Evolutionary conservation across 1,140 invertebrate species (phyloP).

Genomic region (Metopolophium dirhodum): DNA sequence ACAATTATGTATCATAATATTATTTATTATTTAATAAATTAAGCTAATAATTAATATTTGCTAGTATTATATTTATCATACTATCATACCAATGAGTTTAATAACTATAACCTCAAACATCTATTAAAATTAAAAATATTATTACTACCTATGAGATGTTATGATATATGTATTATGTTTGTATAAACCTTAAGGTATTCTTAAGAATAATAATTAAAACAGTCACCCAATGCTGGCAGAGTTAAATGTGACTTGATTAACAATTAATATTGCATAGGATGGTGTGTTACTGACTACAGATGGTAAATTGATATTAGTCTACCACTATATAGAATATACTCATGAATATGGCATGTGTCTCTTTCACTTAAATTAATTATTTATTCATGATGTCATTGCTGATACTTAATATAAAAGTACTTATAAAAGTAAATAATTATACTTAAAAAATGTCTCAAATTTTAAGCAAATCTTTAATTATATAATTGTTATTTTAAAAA

Average conservation of each 20-base stretch:
- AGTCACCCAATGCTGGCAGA: not conserved
- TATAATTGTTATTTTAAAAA: not conserved
- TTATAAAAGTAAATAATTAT: conserved; percentile 8
- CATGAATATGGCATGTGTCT: not conserved
- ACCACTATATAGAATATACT: conserved; percentile 21
- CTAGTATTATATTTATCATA: not conserved
- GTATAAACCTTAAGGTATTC: conserved; percentile 4
- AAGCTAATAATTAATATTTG: not conserved
- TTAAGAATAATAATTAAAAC: conserved; percentile 51
- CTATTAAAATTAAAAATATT: not conserved
- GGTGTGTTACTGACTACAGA: not conserved
- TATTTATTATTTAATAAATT: not conserved
- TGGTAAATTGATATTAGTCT: conserved; percentile 36
- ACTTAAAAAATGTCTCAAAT: not conserved
- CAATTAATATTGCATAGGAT: conserved; percentile 46
- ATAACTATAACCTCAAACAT: conserved; percentile 23
- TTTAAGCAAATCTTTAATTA: not conserved
- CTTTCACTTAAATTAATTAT: conserved; percentile 35
- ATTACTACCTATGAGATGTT: not conserved
- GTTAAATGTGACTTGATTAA: conserved; percentile 54
- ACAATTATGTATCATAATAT: not conserved
- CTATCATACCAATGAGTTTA: not conserved
- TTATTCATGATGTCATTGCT: conserved; percentile 32
- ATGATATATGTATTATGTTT: not conserved
- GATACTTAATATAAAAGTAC: not conserved